Base-by-base conservation (phyloP, 1,140 invertebrate species). In the Chlorops oryzae region DNA sequence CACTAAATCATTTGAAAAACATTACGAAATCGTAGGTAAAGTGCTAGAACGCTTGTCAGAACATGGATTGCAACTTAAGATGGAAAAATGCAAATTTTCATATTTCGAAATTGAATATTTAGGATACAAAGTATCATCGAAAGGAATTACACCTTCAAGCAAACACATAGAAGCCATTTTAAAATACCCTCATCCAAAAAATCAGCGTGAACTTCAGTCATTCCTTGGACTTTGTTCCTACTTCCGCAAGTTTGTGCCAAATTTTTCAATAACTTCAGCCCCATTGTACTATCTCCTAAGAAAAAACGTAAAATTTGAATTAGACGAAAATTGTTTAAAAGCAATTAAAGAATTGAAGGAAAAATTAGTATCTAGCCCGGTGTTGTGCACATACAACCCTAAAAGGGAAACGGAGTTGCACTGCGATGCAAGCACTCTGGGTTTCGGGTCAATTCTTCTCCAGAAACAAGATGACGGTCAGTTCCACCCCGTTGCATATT, bases 401-500 rank as follows among this genome's bases (percentile, higher is more conserved):
- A 7, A 43, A 10, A n/a, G 23, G 5, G 48, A 56, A n/a, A 60
- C 54, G 2, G 47, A 60, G 25, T 34, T 57, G 17, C 41, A 51
- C 28, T 60, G 54, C 38, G 62, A 67, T 25, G 65, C 62, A 0
- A 62, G 60, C 46, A 51, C 48, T 2, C 24, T 22, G 1, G 65
- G 65, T 4, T 66, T 55, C 34, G 65, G 67, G 12, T 50, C 61
- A 15, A 58, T 68, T 1, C 41, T 73, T 18, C 22, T 72, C 15
- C 71, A 74, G 51, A 50, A 51, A 50, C 52, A 58, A 35, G 25
- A 21, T 2, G n/a, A n/a, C n/a, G n/a, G n/a, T n/a, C n/a, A n/a
- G n/a, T n/a, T n/a, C n/a, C n/a, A n/a, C n/a, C n/a, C n/a, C 12
- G 35, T 53, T 38, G 39, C 37, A 18, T 78, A 75, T 58, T 73